These are phyloP conservation scores for Neria commutata DNA, from an alignment of 2,888 invertebrate species.

Conservation along the genomic window DNA sequence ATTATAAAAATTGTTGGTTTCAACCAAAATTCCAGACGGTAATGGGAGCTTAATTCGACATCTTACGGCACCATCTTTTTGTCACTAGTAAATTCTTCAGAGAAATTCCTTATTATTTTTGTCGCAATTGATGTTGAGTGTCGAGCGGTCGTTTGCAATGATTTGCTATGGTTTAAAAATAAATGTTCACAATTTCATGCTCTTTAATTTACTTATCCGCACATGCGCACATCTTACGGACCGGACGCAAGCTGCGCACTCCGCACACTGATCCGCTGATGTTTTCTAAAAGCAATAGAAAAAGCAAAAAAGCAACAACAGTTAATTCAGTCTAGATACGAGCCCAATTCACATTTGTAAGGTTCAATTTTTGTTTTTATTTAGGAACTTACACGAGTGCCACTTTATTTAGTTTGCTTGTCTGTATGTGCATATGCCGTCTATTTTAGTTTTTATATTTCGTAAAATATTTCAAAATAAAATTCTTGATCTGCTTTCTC, in stretches of 20 bases:
- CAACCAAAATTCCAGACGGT: too few species aligned
- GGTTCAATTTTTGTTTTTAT: not conserved
- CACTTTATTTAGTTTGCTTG: not conserved
- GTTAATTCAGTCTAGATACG: constrained; percentile 1
- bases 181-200: not conserved
- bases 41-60: too few species aligned
- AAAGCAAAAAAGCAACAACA: constrained; percentile 8
- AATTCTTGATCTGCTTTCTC: not conserved
- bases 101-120: too few species aligned
- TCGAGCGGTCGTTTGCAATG: not conserved
- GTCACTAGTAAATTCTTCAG: too few species aligned
- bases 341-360: not conserved
- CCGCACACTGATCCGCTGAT: not conserved
- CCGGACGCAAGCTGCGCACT: too few species aligned
- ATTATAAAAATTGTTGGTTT: too few species aligned
- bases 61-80: too few species aligned
- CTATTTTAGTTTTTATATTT: constrained; percentile 12
- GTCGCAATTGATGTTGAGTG: not conserved
- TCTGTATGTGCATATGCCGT: constrained; percentile 2
- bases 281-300: too few species aligned
- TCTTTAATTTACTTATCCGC: constrained; percentile 10
- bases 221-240: too few species aligned
- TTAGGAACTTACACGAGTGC: not conserved
- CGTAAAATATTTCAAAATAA: not conserved
- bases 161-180: constrained; percentile 10